Evolutionary conservation across 2,888 invertebrate genomes (phyloP).

Genomic region (Carcina quercana): DNA sequence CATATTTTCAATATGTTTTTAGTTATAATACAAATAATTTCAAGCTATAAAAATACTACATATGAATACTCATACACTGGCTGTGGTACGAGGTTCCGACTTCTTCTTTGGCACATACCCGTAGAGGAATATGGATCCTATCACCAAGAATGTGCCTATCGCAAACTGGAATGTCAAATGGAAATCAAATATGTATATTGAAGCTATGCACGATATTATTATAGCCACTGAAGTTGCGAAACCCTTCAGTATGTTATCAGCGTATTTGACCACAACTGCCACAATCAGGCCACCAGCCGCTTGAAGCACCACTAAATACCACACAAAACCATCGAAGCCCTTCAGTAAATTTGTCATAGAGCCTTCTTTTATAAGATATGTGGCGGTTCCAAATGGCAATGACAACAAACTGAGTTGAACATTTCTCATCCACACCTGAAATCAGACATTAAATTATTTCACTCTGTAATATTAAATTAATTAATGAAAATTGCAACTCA

Average conservation of each 20-base stretch:
- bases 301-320: constrained; percentile 91
- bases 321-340: constrained; percentile 89
- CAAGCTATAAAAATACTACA: constrained; percentile 1
- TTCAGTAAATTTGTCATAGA: constrained; percentile 72
- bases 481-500: no score
- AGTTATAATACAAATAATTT: background rate
- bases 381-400: constrained; percentile 89
- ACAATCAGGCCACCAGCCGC: constrained; percentile 97
- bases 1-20: background rate
- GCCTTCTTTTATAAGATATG: constrained; percentile 87
- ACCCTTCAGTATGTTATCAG: constrained; percentile 98
- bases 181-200: constrained; percentile 94
- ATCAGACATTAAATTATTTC: constrained; percentile 18
- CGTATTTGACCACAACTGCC: constrained; percentile 98
- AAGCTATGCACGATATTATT: constrained; percentile 94
- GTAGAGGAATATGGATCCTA: constrained; percentile 96
- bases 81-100: constrained; percentile 40
- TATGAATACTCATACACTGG: constrained; percentile 43
- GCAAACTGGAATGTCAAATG: constrained; percentile 90
- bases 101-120: constrained; percentile 81
- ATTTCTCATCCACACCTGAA: constrained; percentile 94
- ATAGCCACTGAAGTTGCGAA: constrained; percentile 99
- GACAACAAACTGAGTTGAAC: constrained; percentile 96
- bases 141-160: constrained; percentile 90
- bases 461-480: no score